These are phyloP conservation scores for Spinus pinus DNA, from an alignment of 2,797 vertebrate genomes.

Conservation along the genomic window DNA sequence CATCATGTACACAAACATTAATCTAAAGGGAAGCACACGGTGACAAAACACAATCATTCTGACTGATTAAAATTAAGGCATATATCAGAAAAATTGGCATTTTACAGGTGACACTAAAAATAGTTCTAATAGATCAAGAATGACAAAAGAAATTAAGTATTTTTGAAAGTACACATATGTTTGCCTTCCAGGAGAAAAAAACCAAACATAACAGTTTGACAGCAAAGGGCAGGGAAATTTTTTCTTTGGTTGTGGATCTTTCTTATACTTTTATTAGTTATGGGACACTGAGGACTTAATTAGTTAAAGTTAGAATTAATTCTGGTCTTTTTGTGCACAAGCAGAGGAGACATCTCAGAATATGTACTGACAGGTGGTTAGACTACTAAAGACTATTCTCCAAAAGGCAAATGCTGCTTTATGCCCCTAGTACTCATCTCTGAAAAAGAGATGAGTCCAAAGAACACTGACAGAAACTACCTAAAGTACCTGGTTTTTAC, in stretches of 20 bases:
- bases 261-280: not conserved
- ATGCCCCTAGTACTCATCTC: not conserved
- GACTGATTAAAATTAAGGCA: not conserved
- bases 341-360: not conserved
- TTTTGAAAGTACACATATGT: not conserved
- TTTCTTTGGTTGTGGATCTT: not conserved
- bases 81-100: not conserved
- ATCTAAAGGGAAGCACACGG: accelerated
- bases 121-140: not conserved
- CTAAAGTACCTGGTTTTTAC: not conserved
- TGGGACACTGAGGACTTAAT: not conserved
- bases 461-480: not conserved
- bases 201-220: not conserved
- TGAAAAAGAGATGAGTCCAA: not conserved
- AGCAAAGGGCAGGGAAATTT: not conserved
- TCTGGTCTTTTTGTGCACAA: not conserved
- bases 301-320: not conserved
- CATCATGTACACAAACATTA: not conserved
- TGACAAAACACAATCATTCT: not conserved
- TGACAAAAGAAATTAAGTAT: not conserved
- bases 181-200: not conserved
- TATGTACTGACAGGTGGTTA: accelerated
- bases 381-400: not conserved
- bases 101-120: not conserved
- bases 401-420: not conserved